Percentiles rank a stretch among this genome's conserved stretches.
Conservation (phyloP, 2,113 vertebrate genomes). For the Lasiurus borealis region DNA sequence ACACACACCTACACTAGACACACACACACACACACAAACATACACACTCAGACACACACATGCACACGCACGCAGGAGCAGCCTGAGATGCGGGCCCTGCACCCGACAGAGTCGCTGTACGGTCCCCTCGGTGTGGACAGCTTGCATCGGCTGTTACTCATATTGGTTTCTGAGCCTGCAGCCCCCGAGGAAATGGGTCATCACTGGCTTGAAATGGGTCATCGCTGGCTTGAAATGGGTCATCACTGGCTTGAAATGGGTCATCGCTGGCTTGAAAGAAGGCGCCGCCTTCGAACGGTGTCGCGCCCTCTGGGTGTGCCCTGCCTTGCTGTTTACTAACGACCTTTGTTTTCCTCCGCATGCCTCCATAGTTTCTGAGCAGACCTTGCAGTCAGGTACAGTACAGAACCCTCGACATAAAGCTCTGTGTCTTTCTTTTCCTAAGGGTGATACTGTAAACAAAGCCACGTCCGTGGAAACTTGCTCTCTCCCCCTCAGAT, state of each 20-base stretch:
- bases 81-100: background rate
- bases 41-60: too few species aligned
- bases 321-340: conserved; percentile 81
- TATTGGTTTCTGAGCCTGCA: background rate
- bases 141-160: background rate
- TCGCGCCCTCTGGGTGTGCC: background rate
- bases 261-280: conserved; percentile 24
- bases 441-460: conserved; percentile 51
- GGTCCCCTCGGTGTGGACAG: background rate
- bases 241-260: too few species aligned
- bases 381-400: conserved; percentile 99
- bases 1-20: too few species aligned
- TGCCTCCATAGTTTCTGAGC: conserved; percentile 97
- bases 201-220: too few species aligned
- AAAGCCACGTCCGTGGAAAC: background rate
- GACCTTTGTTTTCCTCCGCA: conserved; percentile 87
- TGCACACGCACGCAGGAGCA: background rate
- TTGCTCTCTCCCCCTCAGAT: background rate
- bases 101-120: background rate
- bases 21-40: background rate
- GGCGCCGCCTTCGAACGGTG: background rate
- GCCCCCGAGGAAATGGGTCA: background rate
- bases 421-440: conserved; percentile 72
- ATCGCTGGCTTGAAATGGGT: too few species aligned
- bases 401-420: conserved; percentile 86